phyloP scores from a whole-genome alignment of 2,113 vertebrate genomes.

The Oncorhynchus keta region DNA sequence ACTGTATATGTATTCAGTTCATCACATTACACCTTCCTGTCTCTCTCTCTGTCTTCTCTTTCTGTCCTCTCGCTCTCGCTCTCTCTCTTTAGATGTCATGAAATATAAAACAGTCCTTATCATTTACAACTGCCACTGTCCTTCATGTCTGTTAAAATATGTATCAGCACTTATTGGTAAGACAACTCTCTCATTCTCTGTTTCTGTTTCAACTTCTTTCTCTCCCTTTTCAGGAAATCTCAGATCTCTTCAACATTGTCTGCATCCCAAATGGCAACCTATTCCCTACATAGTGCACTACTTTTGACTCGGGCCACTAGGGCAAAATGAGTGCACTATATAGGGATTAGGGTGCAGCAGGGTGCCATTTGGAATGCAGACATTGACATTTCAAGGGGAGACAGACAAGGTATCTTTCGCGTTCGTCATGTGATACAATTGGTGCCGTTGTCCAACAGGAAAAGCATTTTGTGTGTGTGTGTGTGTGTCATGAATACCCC shows the following conservation, averaged over 20 bases:
- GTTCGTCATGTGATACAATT: too few species aligned
- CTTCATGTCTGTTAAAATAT: slow-evolving; percentile 57
- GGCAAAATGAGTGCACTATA: too few species aligned
- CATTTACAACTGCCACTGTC: slow-evolving; percentile 31
- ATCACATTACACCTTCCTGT: slow-evolving; percentile 8
- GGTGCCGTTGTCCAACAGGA: too few species aligned
- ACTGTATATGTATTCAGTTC: neutral
- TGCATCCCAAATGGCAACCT: too few species aligned
- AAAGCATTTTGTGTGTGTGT: too few species aligned
- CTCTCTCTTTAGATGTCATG: neutral
- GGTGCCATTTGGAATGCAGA: too few species aligned
- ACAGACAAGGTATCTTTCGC: too few species aligned
- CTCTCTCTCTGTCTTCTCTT: slow-evolving; percentile 5
- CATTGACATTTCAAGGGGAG: too few species aligned
- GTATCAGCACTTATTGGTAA: slow-evolving; percentile 36
- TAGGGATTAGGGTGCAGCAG: too few species aligned
- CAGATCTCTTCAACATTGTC: slow-evolving; percentile 46
- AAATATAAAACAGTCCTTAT: neutral
- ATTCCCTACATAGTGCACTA: too few species aligned
- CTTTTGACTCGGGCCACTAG: too few species aligned
- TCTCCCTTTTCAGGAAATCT: slow-evolving; percentile 63
- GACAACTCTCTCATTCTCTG: slow-evolving; percentile 46
- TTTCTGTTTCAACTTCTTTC: slow-evolving; percentile 51
- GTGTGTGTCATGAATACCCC: too few species aligned
- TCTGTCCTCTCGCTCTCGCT: neutral